phyloP scores from a whole-genome alignment of 2,797 vertebrate genomes.

The Alcedo atthis region DNA sequence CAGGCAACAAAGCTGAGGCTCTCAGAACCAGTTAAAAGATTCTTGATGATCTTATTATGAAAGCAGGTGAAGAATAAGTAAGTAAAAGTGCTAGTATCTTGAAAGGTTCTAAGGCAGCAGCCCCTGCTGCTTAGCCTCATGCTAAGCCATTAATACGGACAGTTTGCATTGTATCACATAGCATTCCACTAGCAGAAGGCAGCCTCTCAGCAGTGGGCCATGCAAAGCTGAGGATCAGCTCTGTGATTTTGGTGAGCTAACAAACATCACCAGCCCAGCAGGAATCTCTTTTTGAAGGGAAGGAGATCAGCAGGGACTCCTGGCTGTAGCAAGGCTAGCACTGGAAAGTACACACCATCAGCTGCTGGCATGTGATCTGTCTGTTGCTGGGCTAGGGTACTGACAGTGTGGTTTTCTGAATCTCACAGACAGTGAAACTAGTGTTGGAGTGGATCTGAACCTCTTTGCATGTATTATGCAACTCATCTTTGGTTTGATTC shows the following conservation, averaged over 20 bases:
- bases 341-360: neutral
- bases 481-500: neutral
- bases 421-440: neutral
- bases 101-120: conserved; percentile 20
- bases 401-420: neutral
- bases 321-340: neutral
- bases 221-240: neutral
- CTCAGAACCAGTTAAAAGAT: neutral
- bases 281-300: neutral
- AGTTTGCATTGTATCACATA: neutral
- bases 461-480: neutral
- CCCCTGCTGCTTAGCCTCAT: neutral
- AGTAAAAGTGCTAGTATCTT: neutral
- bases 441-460: neutral
- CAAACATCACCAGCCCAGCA: neutral
- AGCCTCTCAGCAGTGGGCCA: neutral
- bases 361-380: neutral
- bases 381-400: neutral
- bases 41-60: neutral
- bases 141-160: conserved; percentile 6
- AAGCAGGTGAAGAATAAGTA: conserved; percentile 19
- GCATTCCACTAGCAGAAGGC: neutral
- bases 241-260: conserved; percentile 4
- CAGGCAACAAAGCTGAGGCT: neutral
- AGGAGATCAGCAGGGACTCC: neutral